A percentile compares a stretch with the other conserved stretches of the same genome.
These are phyloP conservation scores for Brachionus rubens DNA, from an alignment of 1,140 invertebrate genomes.

Conservation along the genomic window DNA sequence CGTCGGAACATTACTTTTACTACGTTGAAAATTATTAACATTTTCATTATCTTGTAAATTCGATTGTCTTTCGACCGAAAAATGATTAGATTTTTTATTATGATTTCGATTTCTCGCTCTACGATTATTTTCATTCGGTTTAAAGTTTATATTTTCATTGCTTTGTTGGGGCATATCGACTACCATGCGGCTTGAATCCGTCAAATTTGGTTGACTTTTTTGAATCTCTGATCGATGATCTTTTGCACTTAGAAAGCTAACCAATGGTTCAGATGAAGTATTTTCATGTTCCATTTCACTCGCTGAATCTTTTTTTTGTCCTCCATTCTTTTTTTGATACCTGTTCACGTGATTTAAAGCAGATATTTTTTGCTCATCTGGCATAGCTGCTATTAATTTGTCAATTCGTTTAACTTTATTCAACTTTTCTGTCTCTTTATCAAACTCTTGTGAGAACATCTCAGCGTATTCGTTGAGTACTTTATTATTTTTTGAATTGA, in stretches of 20 bases:
- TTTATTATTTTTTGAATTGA: neutral
- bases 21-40: neutral
- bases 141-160: too few relatives aligned
- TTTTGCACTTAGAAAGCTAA: too few relatives aligned
- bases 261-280: neutral
- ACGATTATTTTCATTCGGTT: neutral
- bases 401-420: slow-evolving; percentile 43
- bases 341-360: slow-evolving; percentile 38
- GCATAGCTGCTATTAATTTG: slow-evolving; percentile 27
- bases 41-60: neutral
- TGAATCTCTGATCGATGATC: too few relatives aligned
- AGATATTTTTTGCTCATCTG: slow-evolving; percentile 7
- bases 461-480: slow-evolving; percentile 16
- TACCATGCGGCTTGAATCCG: too few relatives aligned
- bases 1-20: slow-evolving; percentile 14
- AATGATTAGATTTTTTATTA: neutral
- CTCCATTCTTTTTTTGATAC: neutral
- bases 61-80: neutral
- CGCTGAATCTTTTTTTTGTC: neutral
- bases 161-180: too few relatives aligned
- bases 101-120: slow-evolving; percentile 10
- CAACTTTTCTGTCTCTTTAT: slow-evolving; percentile 20
- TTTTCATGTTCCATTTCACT: neutral
- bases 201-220: too few relatives aligned
- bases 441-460: slow-evolving; percentile 18